Base-by-base conservation (phyloP, 2,113 vertebrate species). In the Strix uralensis region DNA sequence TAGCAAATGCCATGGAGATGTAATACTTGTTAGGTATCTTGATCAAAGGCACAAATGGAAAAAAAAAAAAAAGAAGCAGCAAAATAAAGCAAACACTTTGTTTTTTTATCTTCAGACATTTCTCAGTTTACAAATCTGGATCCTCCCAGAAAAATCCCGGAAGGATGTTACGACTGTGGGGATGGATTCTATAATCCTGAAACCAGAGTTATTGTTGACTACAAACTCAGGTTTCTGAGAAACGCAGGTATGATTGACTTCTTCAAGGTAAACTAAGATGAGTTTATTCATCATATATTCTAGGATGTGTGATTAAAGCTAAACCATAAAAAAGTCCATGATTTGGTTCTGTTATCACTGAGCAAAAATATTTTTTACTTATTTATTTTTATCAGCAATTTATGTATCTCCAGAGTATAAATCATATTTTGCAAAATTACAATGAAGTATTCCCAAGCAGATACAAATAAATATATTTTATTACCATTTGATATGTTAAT, bases 161-260 rank as follows among this genome's bases (percentile, higher is more conserved):
- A 97, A 40, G 98, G 98, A 42, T 99, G 97, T 90, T 99, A 99
- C 5, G 99, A 99, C 83, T 99, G 99, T 82, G 99, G 98, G 34
- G 99, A 99, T 21, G 99, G 99, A 77, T 99, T 99, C 97, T 99
- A 99, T 90, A 94, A 99, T 84, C 99, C 99, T 1, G 15, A 52
- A n/a, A 98, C 98, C 23, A 98, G 99, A 94, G 90, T 98, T 11
- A 52, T 99, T 88, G 98, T 91, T 66, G 98, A 99, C 95, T 99
- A 99, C 86, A 42, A 91, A 1, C 89, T 89, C 36, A 91, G 81
- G 40, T 99, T 99, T 94, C 98, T 99, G 86, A 98, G 99, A 93
- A 99, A 98, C 9, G 98, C 99, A 97, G 99, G 99, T 99, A 97
- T 94, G 97, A 81, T 74, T 66, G 16, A 19, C 57, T 84, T 52